phyloP scores from a whole-genome alignment of 2,888 invertebrate genomes.

The Himalopsyche kuldschensis region DNA sequence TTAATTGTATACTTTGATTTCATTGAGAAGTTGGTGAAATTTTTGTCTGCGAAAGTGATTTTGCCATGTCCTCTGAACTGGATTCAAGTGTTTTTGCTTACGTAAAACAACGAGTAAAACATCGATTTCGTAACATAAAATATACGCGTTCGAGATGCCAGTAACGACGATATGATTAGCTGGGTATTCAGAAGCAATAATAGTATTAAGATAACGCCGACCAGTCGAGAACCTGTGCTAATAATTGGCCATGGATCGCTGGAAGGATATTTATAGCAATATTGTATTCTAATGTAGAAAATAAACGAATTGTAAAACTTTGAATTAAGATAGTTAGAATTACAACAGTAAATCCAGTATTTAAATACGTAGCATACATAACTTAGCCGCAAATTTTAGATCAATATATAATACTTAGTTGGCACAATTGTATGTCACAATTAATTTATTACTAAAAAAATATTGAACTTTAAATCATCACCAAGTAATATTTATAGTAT shows the following conservation, averaged over 20 bases:
- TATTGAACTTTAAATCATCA: too few relatives aligned
- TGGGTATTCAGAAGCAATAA: conserved; percentile 64
- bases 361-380: not conserved
- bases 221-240: not conserved
- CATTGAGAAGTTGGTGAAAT: too few relatives aligned
- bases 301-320: not conserved
- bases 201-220: conserved; percentile 49
- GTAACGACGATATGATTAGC: conserved; percentile 37
- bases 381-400: not conserved
- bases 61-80: too few relatives aligned
- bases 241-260: not conserved
- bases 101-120: too few relatives aligned
- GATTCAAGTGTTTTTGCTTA: too few relatives aligned
- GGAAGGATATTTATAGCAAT: not conserved
- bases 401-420: not conserved
- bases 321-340: not conserved
- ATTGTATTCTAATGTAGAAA: conserved; percentile 21
- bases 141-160: conserved; percentile 14
- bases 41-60: too few relatives aligned
- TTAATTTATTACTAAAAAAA: too few relatives aligned
- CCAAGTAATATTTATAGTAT: too few relatives aligned
- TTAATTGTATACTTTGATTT: too few relatives aligned
- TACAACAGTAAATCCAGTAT: not conserved
- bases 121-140: not conserved
- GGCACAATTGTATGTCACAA: not conserved